Conservation (phyloP, 2,113 vertebrate genomes). For the Oryzias melastigma region DNA sequence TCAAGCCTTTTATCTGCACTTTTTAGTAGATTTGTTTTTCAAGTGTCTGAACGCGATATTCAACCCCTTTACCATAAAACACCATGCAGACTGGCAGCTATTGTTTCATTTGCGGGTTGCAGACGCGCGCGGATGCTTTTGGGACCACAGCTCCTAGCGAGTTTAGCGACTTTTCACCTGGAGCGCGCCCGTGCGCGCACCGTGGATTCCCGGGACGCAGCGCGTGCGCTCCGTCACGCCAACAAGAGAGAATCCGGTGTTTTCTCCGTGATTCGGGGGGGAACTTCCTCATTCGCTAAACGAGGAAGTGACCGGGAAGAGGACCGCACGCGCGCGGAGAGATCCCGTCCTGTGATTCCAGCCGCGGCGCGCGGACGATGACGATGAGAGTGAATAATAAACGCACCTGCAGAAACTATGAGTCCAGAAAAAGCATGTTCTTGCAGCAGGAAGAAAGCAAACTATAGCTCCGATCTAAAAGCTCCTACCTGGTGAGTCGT, state of each 20-base stretch:
- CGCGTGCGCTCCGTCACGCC: not conserved
- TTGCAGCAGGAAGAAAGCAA: conserved; percentile 19
- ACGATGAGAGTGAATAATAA: too few relatives aligned
- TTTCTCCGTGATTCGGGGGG: conserved; percentile 20
- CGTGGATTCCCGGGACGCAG: not conserved
- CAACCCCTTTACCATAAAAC: too few relatives aligned
- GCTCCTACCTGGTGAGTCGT: conserved; percentile 58
- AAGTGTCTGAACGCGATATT: too few relatives aligned
- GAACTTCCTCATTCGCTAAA: conserved; percentile 4
- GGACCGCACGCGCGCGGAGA: not conserved
- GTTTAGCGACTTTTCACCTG: not conserved
- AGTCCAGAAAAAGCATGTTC: not conserved
- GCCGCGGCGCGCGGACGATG: too few relatives aligned
- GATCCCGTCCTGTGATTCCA: too few relatives aligned
- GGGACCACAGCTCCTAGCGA: not conserved
- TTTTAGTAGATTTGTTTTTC: too few relatives aligned
- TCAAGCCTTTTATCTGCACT: too few relatives aligned
- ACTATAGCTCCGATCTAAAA: not conserved
- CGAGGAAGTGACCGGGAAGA: not conserved
- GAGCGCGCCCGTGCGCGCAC: not conserved
- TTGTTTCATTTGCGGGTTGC: too few relatives aligned
- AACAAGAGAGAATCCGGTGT: conserved; percentile 1
- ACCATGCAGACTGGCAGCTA: too few relatives aligned
- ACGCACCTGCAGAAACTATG: too few relatives aligned
- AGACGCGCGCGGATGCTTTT: too few relatives aligned